These are phyloP conservation scores for Coracias cyanogaster DNA, from an alignment of 2,797 vertebrate genomes.

Conservation along the genomic window DNA sequence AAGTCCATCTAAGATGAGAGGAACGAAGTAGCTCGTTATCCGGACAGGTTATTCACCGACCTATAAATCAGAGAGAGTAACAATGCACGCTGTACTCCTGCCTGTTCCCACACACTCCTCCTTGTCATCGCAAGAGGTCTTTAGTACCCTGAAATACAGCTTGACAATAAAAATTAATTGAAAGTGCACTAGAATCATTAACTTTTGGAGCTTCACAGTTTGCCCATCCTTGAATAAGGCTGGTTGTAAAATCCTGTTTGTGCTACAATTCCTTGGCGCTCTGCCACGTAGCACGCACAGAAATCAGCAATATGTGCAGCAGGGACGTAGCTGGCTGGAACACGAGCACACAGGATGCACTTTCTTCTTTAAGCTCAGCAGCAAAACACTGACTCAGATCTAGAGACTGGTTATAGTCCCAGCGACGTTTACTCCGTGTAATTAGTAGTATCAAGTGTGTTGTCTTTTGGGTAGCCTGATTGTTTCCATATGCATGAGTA, in stretches of 20 bases:
- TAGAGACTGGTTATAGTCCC: constrained; percentile 47
- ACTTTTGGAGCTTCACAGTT: constrained; percentile 54
- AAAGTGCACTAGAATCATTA: constrained; percentile 49
- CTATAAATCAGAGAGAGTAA: constrained; percentile 17
- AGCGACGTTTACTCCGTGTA: constrained; percentile 46
- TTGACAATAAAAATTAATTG: constrained; percentile 71
- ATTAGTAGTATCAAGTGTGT: constrained; percentile 61
- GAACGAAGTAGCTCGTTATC: neutral
- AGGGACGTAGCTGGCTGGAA: neutral
- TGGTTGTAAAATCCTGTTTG: constrained; percentile 58
- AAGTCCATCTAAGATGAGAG: neutral
- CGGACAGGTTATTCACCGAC: neutral
- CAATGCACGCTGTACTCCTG: neutral
- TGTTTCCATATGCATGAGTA: constrained; percentile 73
- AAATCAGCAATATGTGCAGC: constrained; percentile 47
- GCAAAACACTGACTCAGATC: constrained; percentile 45
- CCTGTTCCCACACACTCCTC: constrained; percentile 33
- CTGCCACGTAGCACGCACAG: neutral
- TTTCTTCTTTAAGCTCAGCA: constrained; percentile 36
- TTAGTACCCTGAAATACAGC: constrained; percentile 58
- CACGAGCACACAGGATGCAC: neutral
- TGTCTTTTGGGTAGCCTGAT: constrained; percentile 73
- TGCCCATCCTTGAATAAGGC: constrained; percentile 58
- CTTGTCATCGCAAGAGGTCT: constrained; percentile 52
- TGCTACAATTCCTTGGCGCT: constrained; percentile 30